A percentile compares a stretch with the other conserved stretches of the same genome.
Evolutionary conservation across 2,113 vertebrate genomes (phyloP).

Genomic region (Aleadryas rufinucha): DNA sequence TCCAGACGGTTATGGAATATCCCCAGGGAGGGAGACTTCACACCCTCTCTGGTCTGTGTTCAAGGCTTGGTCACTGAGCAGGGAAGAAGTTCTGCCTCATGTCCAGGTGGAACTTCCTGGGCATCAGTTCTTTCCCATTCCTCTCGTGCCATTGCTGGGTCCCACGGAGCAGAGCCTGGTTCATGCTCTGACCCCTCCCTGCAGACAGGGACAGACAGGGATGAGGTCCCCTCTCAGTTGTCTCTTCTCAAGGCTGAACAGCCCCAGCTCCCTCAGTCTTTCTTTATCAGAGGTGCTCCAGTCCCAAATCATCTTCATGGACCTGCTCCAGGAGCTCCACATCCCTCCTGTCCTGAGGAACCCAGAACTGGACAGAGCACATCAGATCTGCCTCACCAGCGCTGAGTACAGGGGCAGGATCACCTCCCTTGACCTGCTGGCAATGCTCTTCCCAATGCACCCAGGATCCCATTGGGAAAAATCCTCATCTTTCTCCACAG

Average conservation of each 20-base stretch:
- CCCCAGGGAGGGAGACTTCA: fast-evolving
- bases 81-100: not conserved
- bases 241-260: fast-evolving
- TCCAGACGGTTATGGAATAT: not conserved
- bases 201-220: not conserved
- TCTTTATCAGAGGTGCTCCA: not conserved
- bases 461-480: not conserved
- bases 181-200: not conserved
- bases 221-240: not conserved
- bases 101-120: not conserved
- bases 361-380: not conserved
- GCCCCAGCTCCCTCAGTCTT: not conserved
- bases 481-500: not conserved
- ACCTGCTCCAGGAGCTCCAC: not conserved
- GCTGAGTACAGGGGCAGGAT: not conserved
- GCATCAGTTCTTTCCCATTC: not conserved
- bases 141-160: not conserved
- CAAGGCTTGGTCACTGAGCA: not conserved
- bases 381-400: not conserved
- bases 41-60: not conserved
- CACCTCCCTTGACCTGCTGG: not conserved
- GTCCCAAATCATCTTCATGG: not conserved
- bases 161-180: fast-evolving
- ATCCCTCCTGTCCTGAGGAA: not conserved
- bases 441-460: not conserved